Evolutionary conservation across 2,888 invertebrate species (phyloP).

Genomic region (Allolobophora icterica): DNA sequence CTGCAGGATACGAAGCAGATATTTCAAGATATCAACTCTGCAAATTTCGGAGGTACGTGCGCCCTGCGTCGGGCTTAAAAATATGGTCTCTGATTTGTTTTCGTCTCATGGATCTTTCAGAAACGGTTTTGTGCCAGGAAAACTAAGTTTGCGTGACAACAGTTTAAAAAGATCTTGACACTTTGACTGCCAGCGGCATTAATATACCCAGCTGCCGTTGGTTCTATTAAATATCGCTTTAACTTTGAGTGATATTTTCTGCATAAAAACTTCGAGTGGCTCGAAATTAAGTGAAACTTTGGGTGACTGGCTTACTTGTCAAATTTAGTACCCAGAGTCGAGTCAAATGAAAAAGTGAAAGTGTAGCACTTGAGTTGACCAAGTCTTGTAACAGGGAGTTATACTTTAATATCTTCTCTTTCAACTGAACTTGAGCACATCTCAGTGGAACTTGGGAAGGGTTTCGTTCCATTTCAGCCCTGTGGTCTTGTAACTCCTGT

Average conservation of each 20-base stretch:
- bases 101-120: not conserved
- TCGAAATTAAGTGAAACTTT: not conserved
- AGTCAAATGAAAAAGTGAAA: not conserved
- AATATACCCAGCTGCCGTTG: not conserved
- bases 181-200: not conserved
- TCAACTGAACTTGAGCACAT: not conserved
- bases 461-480: not conserved
- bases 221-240: not conserved
- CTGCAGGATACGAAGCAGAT: slow-evolving; percentile 27
- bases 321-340: not conserved
- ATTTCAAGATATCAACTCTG: slow-evolving; percentile 12
- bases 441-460: not conserved
- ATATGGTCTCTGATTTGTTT: not conserved
- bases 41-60: slow-evolving; percentile 20
- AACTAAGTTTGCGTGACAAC: not conserved
- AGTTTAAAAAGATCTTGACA: not conserved
- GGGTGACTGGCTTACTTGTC: too few species aligned
- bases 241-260: not conserved
- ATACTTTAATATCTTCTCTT: not conserved
- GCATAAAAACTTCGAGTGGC: not conserved
- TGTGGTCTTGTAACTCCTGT: not conserved
- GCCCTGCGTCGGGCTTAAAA: not conserved
- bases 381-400: not conserved
- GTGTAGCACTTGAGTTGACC: not conserved
- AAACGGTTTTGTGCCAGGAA: not conserved